Base-by-base conservation (phyloP, 2,888 invertebrate species). In the Allophyes oxyacanthae region DNA sequence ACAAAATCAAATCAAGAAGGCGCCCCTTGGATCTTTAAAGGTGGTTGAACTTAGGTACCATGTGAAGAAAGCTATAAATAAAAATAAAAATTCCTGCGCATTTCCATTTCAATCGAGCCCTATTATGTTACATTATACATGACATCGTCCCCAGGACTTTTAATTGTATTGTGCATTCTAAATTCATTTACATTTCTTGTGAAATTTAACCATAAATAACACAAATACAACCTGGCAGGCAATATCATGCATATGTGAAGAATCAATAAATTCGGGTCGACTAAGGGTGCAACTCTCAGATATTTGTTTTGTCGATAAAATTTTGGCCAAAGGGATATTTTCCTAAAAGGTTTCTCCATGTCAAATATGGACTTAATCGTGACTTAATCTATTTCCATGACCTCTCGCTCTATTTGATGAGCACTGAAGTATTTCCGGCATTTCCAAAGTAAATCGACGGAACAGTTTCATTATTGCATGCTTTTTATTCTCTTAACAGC, bases 381-480 rank as follows among this genome's bases (percentile, higher is more conserved):
- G n/a, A n/a, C n/a, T n/a, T n/a, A 15, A 26, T 33, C 33, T 52
- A 51, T 65, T 57, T 53, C 59, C 51, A 52, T 50, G 55, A 61
- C 48, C 44, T 62, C 50, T 64, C 64, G 80, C 50, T 77, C 78
- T 71, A 79, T 74, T 82, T 79, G 57, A 61, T 73, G 56, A 77
- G 26, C 70, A 74, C 63, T 66, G 58, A 63, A 70, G 66, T 82
- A 81, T 81, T 83, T 83, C 84, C 84, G 82, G 82, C 71, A 74
- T 75, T 72, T 76, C 78, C 77, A 79, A 83, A 81, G 81, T 74
- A 80, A 77, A 81, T 73, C 59, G 62, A 64, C 60, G 42, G 52
- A 58, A 65, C 66, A 54, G 59, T 73, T 67, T 64, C 57, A 63
- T 61, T 72, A 20, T 3, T n/a, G n/a, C n/a, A n/a, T n/a, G n/a